Evolutionary conservation across 2,888 invertebrate genomes (phyloP).

Genomic region (Prosopocoilus inquinatus): DNA sequence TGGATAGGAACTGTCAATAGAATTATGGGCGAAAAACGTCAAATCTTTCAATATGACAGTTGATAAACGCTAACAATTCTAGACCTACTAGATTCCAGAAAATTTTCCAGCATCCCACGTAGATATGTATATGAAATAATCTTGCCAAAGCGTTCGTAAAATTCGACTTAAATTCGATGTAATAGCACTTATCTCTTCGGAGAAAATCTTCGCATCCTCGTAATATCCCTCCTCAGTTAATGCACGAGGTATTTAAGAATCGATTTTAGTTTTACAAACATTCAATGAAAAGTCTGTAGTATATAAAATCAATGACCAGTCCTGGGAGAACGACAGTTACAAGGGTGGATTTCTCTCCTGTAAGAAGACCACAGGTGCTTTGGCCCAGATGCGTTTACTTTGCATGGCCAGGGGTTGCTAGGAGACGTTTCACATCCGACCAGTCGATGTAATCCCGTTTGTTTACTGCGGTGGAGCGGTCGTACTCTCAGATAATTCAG

Average conservation of each 20-base stretch:
- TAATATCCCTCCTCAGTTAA: too few species aligned
- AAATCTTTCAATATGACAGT: too few species aligned
- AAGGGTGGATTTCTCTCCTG: constrained; percentile 1
- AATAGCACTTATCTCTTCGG: too few species aligned
- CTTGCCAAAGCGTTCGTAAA: too few species aligned
- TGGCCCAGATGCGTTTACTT: constrained; percentile 24
- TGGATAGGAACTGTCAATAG: too few species aligned
- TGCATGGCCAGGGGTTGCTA: constrained; percentile 40
- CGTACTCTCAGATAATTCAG: background rate
- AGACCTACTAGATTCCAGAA: too few species aligned
- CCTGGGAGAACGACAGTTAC: constrained; percentile 21
- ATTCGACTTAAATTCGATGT: too few species aligned
- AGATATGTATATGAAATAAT: too few species aligned
- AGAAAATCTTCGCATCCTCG: too few species aligned
- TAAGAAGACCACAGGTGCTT: constrained; percentile 19
- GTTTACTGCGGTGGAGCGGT: constrained; percentile 17
- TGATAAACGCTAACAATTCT: too few species aligned
- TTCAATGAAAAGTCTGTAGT: background rate
- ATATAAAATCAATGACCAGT: constrained; percentile 35
- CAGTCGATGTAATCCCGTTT: constrained; percentile 28
- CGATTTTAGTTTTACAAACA: background rate
- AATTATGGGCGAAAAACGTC: too few species aligned
- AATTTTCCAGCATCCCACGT: too few species aligned
- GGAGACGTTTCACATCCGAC: constrained; percentile 34
- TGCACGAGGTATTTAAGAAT: background rate